Conservation (phyloP, 2,113 vertebrate species). For the Chroicocephalus ridibundus region DNA sequence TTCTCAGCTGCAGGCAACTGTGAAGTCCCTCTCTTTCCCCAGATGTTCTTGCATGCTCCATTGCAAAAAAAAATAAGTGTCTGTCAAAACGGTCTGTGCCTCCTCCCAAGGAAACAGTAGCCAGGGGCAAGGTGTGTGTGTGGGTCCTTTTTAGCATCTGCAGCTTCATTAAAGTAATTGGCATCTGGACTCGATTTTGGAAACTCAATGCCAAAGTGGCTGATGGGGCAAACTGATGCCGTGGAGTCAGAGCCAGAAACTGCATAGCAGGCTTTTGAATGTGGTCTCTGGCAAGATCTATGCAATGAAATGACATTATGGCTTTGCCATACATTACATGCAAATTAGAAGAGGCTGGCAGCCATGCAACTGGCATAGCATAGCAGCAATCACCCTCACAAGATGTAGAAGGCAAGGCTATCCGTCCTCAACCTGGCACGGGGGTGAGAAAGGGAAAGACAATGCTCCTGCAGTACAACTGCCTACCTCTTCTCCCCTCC, state of each 20-base stretch:
- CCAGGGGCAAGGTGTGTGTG: not conserved
- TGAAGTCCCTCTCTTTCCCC: not conserved
- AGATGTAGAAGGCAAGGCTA: not conserved
- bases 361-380: not conserved
- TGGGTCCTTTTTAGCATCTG: not conserved
- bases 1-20: not conserved
- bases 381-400: conserved; percentile 1
- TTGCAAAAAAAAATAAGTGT: not conserved
- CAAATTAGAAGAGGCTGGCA: conserved; percentile 44
- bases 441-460: not conserved
- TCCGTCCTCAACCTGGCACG: not conserved
- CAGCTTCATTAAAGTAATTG: conserved; percentile 27
- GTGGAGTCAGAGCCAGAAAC: not conserved
- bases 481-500: not conserved
- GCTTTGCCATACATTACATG: conserved; percentile 41
- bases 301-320: conserved; percentile 2
- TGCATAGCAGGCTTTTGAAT: not conserved
- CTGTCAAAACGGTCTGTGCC: not conserved
- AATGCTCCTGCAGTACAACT: not conserved
- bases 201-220: not conserved
- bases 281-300: not conserved
- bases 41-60: not conserved
- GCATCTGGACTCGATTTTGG: not conserved
- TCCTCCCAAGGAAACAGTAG: not conserved
- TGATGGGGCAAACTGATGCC: conserved; percentile 4